Percentiles rank a stretch among this genome's conserved stretches.
These are phyloP conservation scores for Catocala sponsa DNA, from an alignment of 2,888 invertebrate species.

Conservation along the genomic window DNA sequence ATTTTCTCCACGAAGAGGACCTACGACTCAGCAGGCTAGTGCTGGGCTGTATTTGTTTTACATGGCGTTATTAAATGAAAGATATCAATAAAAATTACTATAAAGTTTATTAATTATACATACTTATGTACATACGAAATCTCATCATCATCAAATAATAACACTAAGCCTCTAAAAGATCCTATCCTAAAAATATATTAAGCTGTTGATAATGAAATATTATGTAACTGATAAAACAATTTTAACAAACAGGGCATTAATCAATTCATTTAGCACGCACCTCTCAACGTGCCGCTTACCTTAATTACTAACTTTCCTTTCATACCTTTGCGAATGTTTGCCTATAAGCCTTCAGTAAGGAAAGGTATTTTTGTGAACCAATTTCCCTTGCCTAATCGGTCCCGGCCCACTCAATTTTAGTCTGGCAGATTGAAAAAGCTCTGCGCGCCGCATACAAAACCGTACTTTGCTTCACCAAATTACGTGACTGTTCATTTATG, in stretches of 20 bases:
- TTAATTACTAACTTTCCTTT: slow-evolving; percentile 32
- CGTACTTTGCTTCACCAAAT: slow-evolving; percentile 31
- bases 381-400: slow-evolving; percentile 45
- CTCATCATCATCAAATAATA: too few relatives aligned
- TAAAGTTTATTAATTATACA: too few relatives aligned
- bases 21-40: too few relatives aligned
- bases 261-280: background rate
- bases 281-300: background rate
- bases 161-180: too few relatives aligned
- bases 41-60: too few relatives aligned
- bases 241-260: background rate
- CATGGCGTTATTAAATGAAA: too few relatives aligned
- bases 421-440: slow-evolving; percentile 49
- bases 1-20: too few relatives aligned
- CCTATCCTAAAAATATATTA: too few relatives aligned
- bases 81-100: too few relatives aligned
- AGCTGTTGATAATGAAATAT: too few relatives aligned
- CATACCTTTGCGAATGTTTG: slow-evolving; percentile 39
- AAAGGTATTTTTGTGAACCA: slow-evolving; percentile 48
- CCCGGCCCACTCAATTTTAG: slow-evolving; percentile 38
- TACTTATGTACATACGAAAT: too few relatives aligned
- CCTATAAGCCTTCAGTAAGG: slow-evolving; percentile 39
- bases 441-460: slow-evolving; percentile 45
- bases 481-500: slow-evolving; percentile 28
- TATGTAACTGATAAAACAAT: background rate